Conservation (phyloP, 2,113 vertebrate species). For the Platanista minor region DNA sequence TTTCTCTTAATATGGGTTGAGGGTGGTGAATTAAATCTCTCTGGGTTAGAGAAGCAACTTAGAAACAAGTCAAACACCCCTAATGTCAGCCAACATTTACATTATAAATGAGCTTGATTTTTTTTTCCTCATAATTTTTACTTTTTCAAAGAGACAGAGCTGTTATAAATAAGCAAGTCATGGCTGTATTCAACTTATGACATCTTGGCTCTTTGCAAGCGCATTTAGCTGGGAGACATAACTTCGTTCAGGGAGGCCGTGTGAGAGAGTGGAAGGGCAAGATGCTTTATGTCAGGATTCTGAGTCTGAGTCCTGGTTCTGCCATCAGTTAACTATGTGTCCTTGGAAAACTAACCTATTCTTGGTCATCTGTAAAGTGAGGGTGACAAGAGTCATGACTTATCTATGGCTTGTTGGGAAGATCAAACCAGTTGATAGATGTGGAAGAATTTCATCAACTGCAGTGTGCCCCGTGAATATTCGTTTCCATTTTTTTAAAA, state of each 20-base stretch:
- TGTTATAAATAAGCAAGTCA: neutral
- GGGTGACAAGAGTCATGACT: neutral
- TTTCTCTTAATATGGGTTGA: neutral
- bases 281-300: neutral
- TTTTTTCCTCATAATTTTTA: neutral
- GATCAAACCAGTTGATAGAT: neutral
- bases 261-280: neutral
- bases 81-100: neutral
- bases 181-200: neutral
- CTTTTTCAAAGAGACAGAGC: neutral
- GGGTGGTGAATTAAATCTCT: neutral
- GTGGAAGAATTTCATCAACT: neutral
- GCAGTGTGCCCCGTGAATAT: rapidly evolving
- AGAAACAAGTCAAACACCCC: neutral
- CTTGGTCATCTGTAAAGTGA: neutral
- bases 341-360: neutral
- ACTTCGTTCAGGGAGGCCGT: rapidly evolving
- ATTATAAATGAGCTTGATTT: neutral
- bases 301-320: neutral
- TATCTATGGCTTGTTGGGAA: neutral
- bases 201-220: neutral
- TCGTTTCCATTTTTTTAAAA: neutral
- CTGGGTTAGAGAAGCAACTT: neutral
- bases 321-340: neutral
- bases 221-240: neutral